Evolutionary conservation across 23 tunicate species (phyloP).

Genomic region (Diplosoma virens): DNA sequence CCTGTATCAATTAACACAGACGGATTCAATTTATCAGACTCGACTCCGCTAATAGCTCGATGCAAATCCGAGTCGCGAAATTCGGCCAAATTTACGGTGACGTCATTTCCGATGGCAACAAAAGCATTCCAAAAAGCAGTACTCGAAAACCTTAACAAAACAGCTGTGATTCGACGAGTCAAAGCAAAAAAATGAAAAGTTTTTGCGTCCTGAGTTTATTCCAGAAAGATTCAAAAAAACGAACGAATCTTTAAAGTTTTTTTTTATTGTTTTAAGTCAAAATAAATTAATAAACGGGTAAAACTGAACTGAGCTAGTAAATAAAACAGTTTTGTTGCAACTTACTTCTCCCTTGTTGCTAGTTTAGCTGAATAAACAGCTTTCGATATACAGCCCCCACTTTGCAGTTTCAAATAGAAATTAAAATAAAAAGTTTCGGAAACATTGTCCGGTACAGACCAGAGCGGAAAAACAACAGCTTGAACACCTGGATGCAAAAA

Average conservation of each 20-base stretch:
- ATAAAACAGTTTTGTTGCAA: not conserved
- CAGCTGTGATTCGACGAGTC: not conserved
- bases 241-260: too few relatives aligned
- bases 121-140: slow-evolving; percentile 61
- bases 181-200: too few relatives aligned
- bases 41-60: slow-evolving; percentile 29
- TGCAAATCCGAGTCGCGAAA: slow-evolving; percentile 63
- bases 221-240: too few relatives aligned
- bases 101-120: slow-evolving; percentile 47
- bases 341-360: slow-evolving; percentile 45
- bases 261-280: not conserved
- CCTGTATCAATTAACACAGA: too few relatives aligned
- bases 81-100: slow-evolving; percentile 47
- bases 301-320: too few relatives aligned
- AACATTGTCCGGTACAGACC: slow-evolving; percentile 71
- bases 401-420: slow-evolving; percentile 52
- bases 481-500: slow-evolving; percentile 69
- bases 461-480: slow-evolving; percentile 37
- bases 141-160: slow-evolving; percentile 35
- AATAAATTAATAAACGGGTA: too few relatives aligned
- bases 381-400: slow-evolving; percentile 28
- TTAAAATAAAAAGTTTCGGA: slow-evolving; percentile 42
- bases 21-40: slow-evolving; percentile 18
- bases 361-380: slow-evolving; percentile 54
- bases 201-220: too few relatives aligned